Conservation (phyloP, 1,140 invertebrate genomes). For the Rhizoglyphus robini region DNA sequence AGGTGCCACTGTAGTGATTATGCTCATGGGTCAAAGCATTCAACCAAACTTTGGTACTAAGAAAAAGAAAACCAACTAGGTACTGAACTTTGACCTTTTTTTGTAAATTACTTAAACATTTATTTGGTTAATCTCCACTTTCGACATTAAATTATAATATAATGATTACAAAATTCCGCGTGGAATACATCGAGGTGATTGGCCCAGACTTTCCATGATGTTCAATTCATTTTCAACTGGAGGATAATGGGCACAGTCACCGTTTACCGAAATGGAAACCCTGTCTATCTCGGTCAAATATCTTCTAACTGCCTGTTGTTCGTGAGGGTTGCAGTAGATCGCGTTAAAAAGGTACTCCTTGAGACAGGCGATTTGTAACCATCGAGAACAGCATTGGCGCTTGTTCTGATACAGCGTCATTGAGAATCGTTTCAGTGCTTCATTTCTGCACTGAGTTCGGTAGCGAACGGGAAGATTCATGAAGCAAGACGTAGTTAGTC, state of each 20-base stretch:
- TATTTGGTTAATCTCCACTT: neutral
- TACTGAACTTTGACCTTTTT: neutral
- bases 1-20: slow-evolving; percentile 26
- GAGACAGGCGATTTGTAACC: neutral
- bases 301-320: neutral
- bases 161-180: neutral
- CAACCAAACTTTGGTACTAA: slow-evolving; percentile 22
- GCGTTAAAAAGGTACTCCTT: neutral
- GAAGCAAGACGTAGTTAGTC: neutral
- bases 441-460: neutral
- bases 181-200: neutral
- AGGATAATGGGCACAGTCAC: neutral
- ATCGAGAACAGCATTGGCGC: slow-evolving; percentile 2
- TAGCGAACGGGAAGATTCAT: neutral
- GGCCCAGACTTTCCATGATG: neutral
- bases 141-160: neutral
- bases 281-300: neutral
- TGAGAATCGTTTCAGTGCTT: neutral
- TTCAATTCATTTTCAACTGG: neutral
- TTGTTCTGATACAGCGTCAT: neutral
- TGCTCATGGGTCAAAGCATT: slow-evolving; percentile 27
- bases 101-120: neutral
- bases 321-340: neutral
- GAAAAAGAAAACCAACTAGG: neutral
- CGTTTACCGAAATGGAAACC: neutral